These are phyloP conservation scores for Dicentrarchus labrax DNA, from an alignment of 2,113 vertebrate genomes.

Conservation along the genomic window DNA sequence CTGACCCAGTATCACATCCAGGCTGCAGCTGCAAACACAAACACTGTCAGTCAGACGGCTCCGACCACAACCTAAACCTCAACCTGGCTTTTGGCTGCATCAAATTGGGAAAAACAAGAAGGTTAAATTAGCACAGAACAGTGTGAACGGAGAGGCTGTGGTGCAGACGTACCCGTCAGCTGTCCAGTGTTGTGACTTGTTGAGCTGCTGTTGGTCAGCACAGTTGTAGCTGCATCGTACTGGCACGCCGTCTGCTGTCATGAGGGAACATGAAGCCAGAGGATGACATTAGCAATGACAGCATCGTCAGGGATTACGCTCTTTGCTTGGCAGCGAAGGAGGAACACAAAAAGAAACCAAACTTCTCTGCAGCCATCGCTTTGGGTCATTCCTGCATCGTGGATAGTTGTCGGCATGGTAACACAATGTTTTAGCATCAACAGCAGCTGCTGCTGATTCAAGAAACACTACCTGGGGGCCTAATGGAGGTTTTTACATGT, in stretches of 20 bases:
- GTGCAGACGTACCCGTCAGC: conserved; percentile 27
- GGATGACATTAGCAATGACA: conserved; percentile 34
- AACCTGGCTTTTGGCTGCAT: background rate
- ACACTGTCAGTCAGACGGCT: background rate
- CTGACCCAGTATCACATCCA: conserved; percentile 46
- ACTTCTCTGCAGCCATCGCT: background rate
- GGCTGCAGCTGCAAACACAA: conserved; percentile 45
- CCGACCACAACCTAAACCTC: background rate
- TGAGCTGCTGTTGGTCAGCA: conserved; percentile 41
- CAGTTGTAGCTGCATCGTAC: conserved; percentile 44
- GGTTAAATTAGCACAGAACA: background rate
- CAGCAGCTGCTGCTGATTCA: conserved; percentile 38
- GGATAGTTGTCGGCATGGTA: background rate
- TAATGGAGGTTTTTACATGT: conserved; percentile 17
- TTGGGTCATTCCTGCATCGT: background rate
- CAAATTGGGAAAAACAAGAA: background rate
- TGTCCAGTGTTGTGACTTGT: conserved; percentile 37
- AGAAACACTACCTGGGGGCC: conserved; percentile 47
- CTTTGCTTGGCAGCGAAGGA: background rate
- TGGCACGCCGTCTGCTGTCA: conserved; percentile 26
- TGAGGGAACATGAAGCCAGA: conserved; percentile 27
- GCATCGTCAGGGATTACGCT: background rate
- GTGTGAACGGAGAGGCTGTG: background rate
- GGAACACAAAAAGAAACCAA: background rate
- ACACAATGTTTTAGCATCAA: background rate